A percentile compares a stretch with the other conserved stretches of the same genome.
Conservation (phyloP, 2,888 invertebrate species). For the Flexamia atlantica region DNA sequence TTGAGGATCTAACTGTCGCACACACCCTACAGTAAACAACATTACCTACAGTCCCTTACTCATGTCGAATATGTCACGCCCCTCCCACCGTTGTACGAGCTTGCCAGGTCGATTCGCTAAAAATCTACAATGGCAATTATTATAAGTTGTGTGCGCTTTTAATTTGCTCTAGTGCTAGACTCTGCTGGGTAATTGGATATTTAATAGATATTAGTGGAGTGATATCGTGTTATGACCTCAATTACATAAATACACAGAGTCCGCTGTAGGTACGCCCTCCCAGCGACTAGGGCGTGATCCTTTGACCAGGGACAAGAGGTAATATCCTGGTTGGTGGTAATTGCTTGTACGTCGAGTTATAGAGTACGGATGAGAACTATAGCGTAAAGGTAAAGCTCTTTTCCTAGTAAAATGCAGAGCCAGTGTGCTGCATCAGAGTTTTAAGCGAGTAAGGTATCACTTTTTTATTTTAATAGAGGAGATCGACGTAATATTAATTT, state of each 20-base stretch:
- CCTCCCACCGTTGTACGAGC: neutral
- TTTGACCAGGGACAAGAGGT: neutral
- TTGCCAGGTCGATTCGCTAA: neutral
- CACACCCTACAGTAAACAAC: neutral
- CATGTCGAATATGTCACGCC: neutral
- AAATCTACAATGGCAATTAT: conserved; percentile 31
- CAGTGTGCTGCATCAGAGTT: no score
- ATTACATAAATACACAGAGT: conserved; percentile 49
- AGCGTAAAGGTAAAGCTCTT: no score
- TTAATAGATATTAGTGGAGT: conserved; percentile 56
- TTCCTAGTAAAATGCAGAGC: no score
- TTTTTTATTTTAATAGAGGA: no score
- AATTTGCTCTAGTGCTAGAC: conserved; percentile 52
- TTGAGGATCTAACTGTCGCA: neutral
- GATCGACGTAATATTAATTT: no score
- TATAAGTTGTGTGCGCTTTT: conserved; percentile 30
- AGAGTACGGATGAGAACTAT: no score
- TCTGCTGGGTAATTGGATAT: conserved; percentile 37
- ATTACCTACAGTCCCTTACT: neutral
- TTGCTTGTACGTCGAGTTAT: neutral
- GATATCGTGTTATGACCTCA: conserved; percentile 47
- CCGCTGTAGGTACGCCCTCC: neutral
- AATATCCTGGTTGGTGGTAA: neutral
- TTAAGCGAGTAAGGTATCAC: no score
- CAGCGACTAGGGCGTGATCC: neutral